These are phyloP conservation scores for Luidia sarsii DNA, from an alignment of 53 echinoderm and acorn worm genomes.

Conservation along the genomic window DNA sequence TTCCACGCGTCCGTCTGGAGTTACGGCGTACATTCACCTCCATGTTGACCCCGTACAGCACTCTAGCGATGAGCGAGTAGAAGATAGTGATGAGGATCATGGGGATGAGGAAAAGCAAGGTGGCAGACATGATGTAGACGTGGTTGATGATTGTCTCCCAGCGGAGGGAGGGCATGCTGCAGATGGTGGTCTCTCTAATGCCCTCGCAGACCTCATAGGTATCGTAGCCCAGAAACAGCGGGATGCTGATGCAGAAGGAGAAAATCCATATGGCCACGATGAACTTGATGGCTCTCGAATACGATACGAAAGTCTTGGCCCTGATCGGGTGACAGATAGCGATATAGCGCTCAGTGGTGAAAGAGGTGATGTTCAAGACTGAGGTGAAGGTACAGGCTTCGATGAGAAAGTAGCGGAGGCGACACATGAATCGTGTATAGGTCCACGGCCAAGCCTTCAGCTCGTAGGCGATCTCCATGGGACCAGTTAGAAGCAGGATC, in stretches of 20 bases:
- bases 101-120: conserved; percentile 82
- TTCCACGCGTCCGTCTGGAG: conserved; percentile 35
- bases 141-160: conserved; percentile 37
- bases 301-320: conserved; percentile 52
- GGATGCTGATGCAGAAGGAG: conserved; percentile 75
- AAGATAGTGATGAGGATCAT: conserved; percentile 87
- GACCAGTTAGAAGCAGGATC: conserved; percentile 81
- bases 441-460: conserved; percentile 89
- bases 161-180: conserved; percentile 20
- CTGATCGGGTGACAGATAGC: conserved; percentile 57
- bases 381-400: conserved; percentile 90
- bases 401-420: conserved; percentile 80
- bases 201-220: conserved; percentile 42
- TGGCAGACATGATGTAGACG: conserved; percentile 68
- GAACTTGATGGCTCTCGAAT: conserved; percentile 79
- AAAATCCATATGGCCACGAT: conserved; percentile 83
- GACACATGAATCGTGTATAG: conserved; percentile 80
- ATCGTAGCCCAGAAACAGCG: conserved; percentile 71
- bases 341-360: conserved; percentile 49
- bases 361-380: conserved; percentile 60
- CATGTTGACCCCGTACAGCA: conserved; percentile 74
- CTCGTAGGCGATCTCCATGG: conserved; percentile 79
- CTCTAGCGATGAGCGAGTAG: conserved; percentile 88
- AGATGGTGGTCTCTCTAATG: conserved; percentile 70
- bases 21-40: conserved; percentile 42